Base-by-base conservation (phyloP, 2,113 vertebrate genomes). In the Rana temporaria region DNA sequence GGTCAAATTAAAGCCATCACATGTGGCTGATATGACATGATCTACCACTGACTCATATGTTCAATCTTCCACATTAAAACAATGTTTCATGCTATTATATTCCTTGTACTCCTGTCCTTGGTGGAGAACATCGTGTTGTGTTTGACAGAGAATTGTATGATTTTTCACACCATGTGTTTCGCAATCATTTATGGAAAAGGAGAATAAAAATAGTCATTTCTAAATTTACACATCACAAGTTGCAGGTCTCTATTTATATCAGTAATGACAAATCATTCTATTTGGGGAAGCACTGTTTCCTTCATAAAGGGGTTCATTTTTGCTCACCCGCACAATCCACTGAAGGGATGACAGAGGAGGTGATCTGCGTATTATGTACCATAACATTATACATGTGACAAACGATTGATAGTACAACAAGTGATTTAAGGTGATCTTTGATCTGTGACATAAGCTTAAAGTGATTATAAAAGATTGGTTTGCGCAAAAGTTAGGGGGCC, bases 291-390 rank as follows among this genome's bases (percentile, higher is more conserved):
- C 22, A 26, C n/a, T 20, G 26, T 65, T 64, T 71, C 38, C 42
- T 22, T 81, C 20, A 55, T 22, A 63, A n/a, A 20, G 22, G 60
- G 79, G 57, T 64, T 34, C 72, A 63, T 72, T 72, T 62, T 34
- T 72, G 68, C 68, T 53, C 71, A 63, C 59, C 56, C 79, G 63
- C 79, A 60, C 38, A 63, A 81, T 72, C 38, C 56, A 32, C 32
- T 62, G 34, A 38, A 5, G 34, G 7, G 34, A 38, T 48, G 68
- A 53, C 18, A 32, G 7, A 12, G 30, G 53, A 32, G 26, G 8
- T n/a, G 56, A 72, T 72, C 52, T 57, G 22, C 57, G 48, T 32
- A 17, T 18, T 48, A 11, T 8, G 2, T 11, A 48, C 12, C 12
- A 12, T 48, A 48, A 48, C 42, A 48, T 48, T 48, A 32, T 48